phyloP scores from a whole-genome alignment of 2,113 vertebrate species.

The Vimba vimba region DNA sequence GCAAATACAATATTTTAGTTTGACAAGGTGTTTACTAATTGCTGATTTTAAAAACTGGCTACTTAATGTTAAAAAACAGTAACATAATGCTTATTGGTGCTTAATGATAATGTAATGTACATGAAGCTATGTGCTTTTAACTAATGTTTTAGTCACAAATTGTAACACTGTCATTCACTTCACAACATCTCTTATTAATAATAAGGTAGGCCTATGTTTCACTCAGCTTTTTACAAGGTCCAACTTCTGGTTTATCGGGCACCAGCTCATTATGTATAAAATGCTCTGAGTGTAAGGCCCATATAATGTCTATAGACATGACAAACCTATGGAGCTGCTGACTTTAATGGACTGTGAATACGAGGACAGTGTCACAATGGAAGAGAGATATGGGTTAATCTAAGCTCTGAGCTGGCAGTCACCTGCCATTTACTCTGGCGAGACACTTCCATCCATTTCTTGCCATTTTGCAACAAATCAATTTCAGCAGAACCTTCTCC shows the following conservation, averaged over 20 bases:
- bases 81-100: no score
- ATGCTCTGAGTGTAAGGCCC: conserved; percentile 5
- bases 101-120: no score
- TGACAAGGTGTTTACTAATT: background rate
- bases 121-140: no score
- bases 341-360: conserved; percentile 60
- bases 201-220: background rate
- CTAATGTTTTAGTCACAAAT: no score
- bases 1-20: background rate
- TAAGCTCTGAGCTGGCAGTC: conserved; percentile 48
- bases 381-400: conserved; percentile 55
- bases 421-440: conserved; percentile 49
- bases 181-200: no score
- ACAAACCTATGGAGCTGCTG: conserved; percentile 31
- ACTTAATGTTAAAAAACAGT: no score
- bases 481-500: conserved; percentile 51
- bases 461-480: conserved; percentile 57
- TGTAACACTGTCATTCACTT: no score
- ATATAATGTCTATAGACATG: conserved; percentile 38
- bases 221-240: background rate
- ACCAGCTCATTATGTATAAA: background rate
- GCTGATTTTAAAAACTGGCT: background rate
- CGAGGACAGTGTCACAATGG: conserved; percentile 48
- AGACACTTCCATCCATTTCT: conserved; percentile 39
- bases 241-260: background rate